These are phyloP conservation scores for Gobius niger DNA, from an alignment of 2,113 vertebrate genomes.

Conservation along the genomic window DNA sequence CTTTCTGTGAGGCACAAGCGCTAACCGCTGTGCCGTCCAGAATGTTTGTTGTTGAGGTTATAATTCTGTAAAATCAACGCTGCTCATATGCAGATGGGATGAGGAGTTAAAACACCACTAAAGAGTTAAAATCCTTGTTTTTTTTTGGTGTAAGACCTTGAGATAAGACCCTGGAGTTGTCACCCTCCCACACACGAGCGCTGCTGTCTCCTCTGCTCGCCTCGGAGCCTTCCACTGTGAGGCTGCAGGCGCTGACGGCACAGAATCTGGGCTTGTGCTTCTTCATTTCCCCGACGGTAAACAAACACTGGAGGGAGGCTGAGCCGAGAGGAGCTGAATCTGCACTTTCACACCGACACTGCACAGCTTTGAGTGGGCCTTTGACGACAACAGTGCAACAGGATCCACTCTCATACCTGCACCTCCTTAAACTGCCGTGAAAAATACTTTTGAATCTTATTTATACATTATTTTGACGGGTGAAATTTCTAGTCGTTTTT, in stretches of 20 bases:
- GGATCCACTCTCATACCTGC: slow-evolving; percentile 17
- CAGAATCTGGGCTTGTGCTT: slow-evolving; percentile 43
- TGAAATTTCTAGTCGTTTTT: no score
- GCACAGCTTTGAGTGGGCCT: slow-evolving; percentile 9
- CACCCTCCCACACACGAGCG: slow-evolving; percentile 24
- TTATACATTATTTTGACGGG: no score
- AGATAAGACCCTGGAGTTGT: neutral
- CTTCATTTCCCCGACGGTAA: slow-evolving; percentile 72
- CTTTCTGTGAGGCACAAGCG: no score
- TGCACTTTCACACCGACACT: slow-evolving; percentile 48
- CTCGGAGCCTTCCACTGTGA: slow-evolving; percentile 11
- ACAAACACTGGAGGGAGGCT: slow-evolving; percentile 54
- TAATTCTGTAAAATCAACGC: no score
- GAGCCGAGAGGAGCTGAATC: slow-evolving; percentile 50
- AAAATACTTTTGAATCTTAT: neutral
- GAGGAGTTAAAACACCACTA: neutral
- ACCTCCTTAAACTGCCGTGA: no score
- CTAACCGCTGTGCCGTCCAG: no score
- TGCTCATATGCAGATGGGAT: no score
- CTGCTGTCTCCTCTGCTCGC: slow-evolving; percentile 6
- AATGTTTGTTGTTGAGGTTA: neutral
- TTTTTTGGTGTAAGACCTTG: neutral
- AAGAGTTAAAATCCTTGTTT: neutral
- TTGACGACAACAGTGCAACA: slow-evolving; percentile 20
- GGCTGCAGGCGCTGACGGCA: slow-evolving; percentile 59